Evolutionary conservation across 2,113 vertebrate genomes (phyloP).

Genomic region (Chaetodon auriga): DNA sequence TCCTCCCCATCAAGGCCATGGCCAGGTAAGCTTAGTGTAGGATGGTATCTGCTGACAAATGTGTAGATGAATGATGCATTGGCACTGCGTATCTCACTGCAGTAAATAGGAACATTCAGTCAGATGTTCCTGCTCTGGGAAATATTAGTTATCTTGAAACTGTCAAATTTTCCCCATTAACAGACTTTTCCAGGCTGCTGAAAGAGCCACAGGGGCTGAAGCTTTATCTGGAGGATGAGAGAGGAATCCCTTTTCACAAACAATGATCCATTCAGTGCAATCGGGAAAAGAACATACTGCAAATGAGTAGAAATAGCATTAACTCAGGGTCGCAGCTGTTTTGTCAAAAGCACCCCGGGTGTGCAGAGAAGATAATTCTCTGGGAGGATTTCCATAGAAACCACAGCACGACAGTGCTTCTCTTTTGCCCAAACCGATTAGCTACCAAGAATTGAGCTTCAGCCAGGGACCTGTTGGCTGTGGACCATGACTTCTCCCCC

Average conservation of each 20-base stretch:
- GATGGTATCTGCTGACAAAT: neutral
- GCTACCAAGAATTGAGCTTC: slow-evolving; percentile 30
- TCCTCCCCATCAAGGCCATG: neutral
- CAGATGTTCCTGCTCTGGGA: slow-evolving; percentile 3
- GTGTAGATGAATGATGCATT: neutral
- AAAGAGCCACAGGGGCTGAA: neutral
- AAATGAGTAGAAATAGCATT: slow-evolving; percentile 20
- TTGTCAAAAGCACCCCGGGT: slow-evolving; percentile 2
- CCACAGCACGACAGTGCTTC: slow-evolving; percentile 3
- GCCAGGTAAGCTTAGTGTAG: neutral
- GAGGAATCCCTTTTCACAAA: slow-evolving; percentile 26
- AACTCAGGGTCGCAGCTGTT: slow-evolving; percentile 4
- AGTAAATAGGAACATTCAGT: neutral
- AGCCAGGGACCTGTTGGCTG: slow-evolving; percentile 8
- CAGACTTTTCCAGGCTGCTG: slow-evolving; percentile 2
- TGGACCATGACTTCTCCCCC: slow-evolving; percentile 7
- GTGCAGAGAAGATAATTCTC: slow-evolving; percentile 31
- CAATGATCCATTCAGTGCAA: slow-evolving; percentile 13
- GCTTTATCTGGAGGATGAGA: neutral
- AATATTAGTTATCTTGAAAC: slow-evolving; percentile 3
- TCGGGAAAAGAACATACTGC: slow-evolving; percentile 5
- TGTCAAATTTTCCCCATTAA: neutral
- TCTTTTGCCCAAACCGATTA: slow-evolving; percentile 33
- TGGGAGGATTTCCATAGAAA: slow-evolving; percentile 70
- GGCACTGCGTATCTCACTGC: slow-evolving; percentile 27